A percentile compares a stretch with the other conserved stretches of the same genome.
phyloP scores from a whole-genome alignment of 2,888 invertebrate genomes.

The Clunio marinus region DNA sequence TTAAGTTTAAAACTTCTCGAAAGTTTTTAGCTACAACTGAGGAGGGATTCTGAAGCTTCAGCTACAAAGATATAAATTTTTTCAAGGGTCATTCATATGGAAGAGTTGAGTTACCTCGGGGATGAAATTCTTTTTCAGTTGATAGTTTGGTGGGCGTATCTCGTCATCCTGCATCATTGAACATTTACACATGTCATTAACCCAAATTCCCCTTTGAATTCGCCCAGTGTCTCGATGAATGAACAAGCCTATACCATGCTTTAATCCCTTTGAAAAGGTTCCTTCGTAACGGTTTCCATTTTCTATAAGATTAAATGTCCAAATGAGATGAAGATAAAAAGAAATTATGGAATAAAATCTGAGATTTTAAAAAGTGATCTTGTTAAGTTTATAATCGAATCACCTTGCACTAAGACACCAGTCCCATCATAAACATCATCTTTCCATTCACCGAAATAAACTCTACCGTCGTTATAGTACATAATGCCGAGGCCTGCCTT shows the following conservation, averaged over 20 bases:
- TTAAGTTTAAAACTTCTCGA: not conserved
- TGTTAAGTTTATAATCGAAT: too few species aligned
- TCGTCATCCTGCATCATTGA: slow-evolving; percentile 47
- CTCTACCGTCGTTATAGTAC: slow-evolving; percentile 46
- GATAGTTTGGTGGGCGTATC: not conserved
- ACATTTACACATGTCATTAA: slow-evolving; percentile 45
- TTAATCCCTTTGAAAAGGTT: slow-evolving; percentile 46
- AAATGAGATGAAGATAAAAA: not conserved
- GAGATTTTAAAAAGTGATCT: not conserved
- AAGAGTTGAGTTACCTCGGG: not conserved
- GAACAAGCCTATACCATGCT: slow-evolving; percentile 49
- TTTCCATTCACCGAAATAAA: slow-evolving; percentile 49
- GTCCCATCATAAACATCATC: slow-evolving; percentile 46
- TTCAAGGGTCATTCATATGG: not conserved
- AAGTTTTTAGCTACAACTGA: not conserved
- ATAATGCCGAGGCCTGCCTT: slow-evolving; percentile 48
- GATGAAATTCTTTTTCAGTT: not conserved
- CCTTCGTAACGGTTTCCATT: slow-evolving; percentile 51
- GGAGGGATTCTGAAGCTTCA: not conserved
- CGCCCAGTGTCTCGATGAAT: slow-evolving; percentile 49
- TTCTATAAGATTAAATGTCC: slow-evolving; percentile 42
- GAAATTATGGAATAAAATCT: not conserved
- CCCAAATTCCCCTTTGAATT: slow-evolving; percentile 50
- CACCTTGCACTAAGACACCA: slow-evolving; percentile 41
- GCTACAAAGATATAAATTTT: not conserved